Percentiles rank a stretch among this genome's conserved stretches.
These are phyloP conservation scores for Dicyrtoma fusca DNA, from an alignment of 2,888 invertebrate genomes.

Conservation along the genomic window DNA sequence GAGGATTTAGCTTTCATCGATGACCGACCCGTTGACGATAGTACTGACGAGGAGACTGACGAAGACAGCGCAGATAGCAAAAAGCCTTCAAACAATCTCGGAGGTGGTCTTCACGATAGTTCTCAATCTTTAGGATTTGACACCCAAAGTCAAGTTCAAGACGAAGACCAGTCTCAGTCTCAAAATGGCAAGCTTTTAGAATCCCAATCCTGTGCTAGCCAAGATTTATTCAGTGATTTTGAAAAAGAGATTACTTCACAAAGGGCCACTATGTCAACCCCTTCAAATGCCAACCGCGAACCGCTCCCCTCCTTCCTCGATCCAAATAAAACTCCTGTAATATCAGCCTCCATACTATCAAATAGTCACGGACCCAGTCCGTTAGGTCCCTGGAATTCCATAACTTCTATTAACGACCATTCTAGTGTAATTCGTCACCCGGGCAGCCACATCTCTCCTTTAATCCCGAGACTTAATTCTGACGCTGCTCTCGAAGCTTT, in stretches of 20 bases:
- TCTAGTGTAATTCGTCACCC: slow-evolving; percentile 9
- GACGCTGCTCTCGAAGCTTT: slow-evolving; percentile 35
- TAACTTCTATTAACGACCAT: neutral
- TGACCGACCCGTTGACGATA: slow-evolving; percentile 26
- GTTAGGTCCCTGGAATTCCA: slow-evolving; percentile 28
- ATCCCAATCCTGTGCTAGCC: slow-evolving; percentile 10
- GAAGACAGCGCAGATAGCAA: neutral
- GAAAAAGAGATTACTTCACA: slow-evolving; percentile 6
- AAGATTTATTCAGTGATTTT: slow-evolving; percentile 33
- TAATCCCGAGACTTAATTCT: slow-evolving; percentile 35
- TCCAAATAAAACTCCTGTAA: slow-evolving; percentile 34
- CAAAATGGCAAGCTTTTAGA: no score
- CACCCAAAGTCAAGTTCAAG: neutral
- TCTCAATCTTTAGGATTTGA: neutral
- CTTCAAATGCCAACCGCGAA: no score
- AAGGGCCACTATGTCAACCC: neutral
- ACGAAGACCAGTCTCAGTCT: neutral
- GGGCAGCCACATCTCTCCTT: slow-evolving; percentile 17
- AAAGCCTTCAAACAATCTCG: no score
- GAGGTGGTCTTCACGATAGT: neutral
- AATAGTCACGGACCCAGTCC: slow-evolving; percentile 20
- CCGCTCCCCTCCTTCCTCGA: slow-evolving; percentile 22
- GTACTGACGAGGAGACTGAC: slow-evolving; percentile 16
- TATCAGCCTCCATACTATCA: slow-evolving; percentile 22
- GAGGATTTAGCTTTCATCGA: slow-evolving; percentile 52